phyloP scores from a whole-genome alignment of 2,113 vertebrate genomes.

The Anhinga rufa region DNA sequence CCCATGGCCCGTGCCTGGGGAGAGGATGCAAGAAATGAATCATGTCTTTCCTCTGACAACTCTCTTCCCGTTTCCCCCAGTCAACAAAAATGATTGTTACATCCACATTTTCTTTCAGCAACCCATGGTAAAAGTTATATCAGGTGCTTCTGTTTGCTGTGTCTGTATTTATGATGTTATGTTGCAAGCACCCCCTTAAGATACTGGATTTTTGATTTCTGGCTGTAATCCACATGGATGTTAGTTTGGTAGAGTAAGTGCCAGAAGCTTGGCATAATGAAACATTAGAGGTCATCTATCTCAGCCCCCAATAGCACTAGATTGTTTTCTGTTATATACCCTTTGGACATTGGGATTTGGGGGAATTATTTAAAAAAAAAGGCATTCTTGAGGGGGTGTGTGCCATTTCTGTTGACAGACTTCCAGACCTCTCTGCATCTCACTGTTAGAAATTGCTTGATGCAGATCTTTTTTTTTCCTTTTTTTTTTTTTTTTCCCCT shows the following conservation, averaged over 20 bases:
- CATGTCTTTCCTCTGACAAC: neutral
- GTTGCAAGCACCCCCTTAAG: neutral
- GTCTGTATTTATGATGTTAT: neutral
- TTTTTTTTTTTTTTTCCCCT: neutral
- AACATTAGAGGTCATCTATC: neutral
- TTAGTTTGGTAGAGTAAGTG: neutral
- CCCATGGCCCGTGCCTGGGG: neutral
- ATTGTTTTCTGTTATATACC: neutral
- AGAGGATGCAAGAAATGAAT: neutral
- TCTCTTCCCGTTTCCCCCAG: neutral
- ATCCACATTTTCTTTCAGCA: neutral
- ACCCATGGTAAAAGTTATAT: neutral
- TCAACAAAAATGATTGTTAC: neutral
- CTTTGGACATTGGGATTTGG: neutral
- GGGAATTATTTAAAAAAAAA: neutral
- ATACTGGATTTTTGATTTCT: neutral
- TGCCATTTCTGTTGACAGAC: neutral
- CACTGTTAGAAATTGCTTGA: neutral
- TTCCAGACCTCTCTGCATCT: neutral
- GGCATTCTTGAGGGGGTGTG: neutral
- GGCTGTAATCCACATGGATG: neutral
- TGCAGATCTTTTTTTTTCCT: neutral
- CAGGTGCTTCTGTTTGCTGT: neutral
- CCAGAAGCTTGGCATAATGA: neutral
- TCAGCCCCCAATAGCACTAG: neutral